Base-by-base conservation (phyloP, 1,140 invertebrate genomes). In the Pseudomyrmex cubaensis region DNA sequence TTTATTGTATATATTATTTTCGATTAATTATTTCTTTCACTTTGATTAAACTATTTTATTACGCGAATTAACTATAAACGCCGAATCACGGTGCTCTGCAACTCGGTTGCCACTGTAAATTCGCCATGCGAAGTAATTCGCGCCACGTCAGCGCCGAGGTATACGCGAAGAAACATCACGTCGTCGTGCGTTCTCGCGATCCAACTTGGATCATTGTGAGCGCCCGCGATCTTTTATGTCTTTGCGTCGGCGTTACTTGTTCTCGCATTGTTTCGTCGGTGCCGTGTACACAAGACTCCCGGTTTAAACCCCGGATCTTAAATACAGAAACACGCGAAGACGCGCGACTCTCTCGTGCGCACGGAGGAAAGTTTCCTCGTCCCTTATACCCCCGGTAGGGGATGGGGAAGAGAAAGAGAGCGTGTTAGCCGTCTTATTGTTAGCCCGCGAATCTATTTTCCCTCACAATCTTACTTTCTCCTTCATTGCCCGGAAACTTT, bases 251-350 rank as follows among this genome's bases (percentile, higher is more conserved):
- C 48, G 3, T 46, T 50, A 59, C 54, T 70, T 59, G 52, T 70
- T 57, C 56, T 70, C 44, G 20, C 64, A 59, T 80, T 59, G 54
- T 35, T 50, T 61, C 46, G 48, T 7, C 35, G 35, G 7, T 9
- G 22, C 13, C 17, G 62, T 46, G 20, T 70, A 57, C 22, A 10
- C 64, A 35, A 57, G 7, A 46, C 52, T 69, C 46, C 5, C 35
- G 35, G 35, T 48, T 78, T 78, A 56, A 69, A 78, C 48, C 35
- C 35, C 52, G 52, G 35, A 69, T 66, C 46, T 76, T 66, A 77
- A 35, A 69, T 52, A 22, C 22, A 35, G 54, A 72, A 50, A 80
- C 52, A 13, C 44, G 44, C 7, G 48, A 20, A 76, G 12, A 64
- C 20, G 22, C 61, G 48, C 1, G 35, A 35, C 4, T 5, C 35